phyloP scores from a whole-genome alignment of 1,140 invertebrate genomes.

The Globodera ellingtonae region DNA sequence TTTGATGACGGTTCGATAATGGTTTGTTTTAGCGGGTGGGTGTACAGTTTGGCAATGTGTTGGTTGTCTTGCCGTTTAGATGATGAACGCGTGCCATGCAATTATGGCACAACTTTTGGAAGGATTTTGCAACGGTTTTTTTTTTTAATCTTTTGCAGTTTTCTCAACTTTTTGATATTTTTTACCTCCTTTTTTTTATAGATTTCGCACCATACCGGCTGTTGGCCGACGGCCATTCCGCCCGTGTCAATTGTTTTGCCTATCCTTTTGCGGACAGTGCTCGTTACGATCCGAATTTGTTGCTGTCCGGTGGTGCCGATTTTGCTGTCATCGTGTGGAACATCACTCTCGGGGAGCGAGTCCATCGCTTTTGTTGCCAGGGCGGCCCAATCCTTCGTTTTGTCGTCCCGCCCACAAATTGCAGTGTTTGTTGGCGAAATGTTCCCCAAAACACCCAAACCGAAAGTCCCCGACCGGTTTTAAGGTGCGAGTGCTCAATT shows the following conservation, averaged over 20 bases:
- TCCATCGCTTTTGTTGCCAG: conserved; percentile 95
- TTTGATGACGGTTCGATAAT: conserved; percentile 84
- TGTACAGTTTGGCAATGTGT: background rate
- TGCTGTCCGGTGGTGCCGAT: conserved; percentile 93
- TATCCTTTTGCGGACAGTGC: conserved; percentile 89
- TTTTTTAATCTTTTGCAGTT: conserved; percentile 7
- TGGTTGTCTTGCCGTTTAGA: conserved; percentile 72
- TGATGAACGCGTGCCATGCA: conserved; percentile 90
- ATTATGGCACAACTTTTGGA: conserved; percentile 90
- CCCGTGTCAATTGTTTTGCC: conserved; percentile 88
- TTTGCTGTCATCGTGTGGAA: conserved; percentile 98
- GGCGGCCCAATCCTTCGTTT: conserved; percentile 82
- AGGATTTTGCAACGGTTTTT: conserved; percentile 66
- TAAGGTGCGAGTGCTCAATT: conserved; percentile 86
- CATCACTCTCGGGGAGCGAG: conserved; percentile 81
- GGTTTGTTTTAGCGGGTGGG: background rate
- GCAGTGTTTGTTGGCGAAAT: conserved; percentile 77
- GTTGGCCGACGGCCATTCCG: conserved; percentile 81
- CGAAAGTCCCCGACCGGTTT: conserved; percentile 39
- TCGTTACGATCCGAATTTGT: conserved; percentile 86
- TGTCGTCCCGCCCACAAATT: conserved; percentile 85
- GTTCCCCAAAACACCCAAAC: background rate
- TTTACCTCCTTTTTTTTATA: background rate
- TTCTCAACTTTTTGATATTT: background rate
- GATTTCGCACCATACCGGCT: conserved; percentile 66